These are phyloP conservation scores for Neotoma lepida DNA, from an alignment of 2,113 vertebrate genomes.

Conservation along the genomic window DNA sequence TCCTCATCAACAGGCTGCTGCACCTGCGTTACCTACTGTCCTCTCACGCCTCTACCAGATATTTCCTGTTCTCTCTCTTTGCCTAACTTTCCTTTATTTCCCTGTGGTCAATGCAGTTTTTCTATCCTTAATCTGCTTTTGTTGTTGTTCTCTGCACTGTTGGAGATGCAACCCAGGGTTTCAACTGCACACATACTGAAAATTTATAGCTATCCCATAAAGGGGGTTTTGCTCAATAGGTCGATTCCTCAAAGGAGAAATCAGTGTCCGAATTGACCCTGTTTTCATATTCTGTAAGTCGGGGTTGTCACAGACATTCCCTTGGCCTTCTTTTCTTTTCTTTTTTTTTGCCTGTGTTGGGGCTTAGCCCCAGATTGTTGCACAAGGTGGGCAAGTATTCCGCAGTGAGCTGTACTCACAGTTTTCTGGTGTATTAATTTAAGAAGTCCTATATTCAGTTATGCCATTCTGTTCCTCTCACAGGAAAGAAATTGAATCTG, in stretches of 20 bases:
- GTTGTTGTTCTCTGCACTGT: neutral
- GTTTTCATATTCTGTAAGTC: neutral
- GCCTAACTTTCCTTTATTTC: constrained; percentile 77
- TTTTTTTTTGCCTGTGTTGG: neutral
- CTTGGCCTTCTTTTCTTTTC: too few relatives aligned
- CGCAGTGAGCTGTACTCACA: neutral
- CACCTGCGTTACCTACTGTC: constrained; percentile 81
- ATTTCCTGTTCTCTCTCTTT: constrained; percentile 84
- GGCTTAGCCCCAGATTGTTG: neutral
- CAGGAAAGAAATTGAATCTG: neutral
- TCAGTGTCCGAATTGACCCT: neutral
- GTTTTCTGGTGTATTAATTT: constrained; percentile 67
- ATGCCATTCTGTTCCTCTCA: constrained; percentile 49
- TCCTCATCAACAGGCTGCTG: constrained; percentile 78
- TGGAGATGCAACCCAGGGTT: neutral
- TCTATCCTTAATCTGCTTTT: constrained; percentile 55
- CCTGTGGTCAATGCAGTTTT: constrained; percentile 65
- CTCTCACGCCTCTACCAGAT: constrained; percentile 79
- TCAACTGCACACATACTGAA: neutral
- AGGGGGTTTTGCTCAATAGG: neutral
- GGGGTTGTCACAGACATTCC: neutral
- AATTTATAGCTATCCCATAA: neutral
- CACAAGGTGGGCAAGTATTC: too few relatives aligned
- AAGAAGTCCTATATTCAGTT: constrained; percentile 65
- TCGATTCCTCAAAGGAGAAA: neutral